Base-by-base conservation (phyloP, 2,113 vertebrate genomes). In the Hemibagrus wyckioides region DNA sequence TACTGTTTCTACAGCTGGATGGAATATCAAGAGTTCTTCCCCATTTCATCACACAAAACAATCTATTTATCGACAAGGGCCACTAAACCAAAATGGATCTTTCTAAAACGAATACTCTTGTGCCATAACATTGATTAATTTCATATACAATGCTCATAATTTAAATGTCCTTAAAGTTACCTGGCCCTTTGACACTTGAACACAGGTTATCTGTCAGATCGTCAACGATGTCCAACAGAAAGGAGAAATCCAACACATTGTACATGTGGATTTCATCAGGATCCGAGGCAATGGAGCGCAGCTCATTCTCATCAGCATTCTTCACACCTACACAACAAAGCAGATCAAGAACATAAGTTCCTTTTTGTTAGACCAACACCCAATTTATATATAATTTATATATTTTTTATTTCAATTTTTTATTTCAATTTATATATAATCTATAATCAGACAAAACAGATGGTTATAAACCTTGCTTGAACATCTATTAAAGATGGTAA, bases 151-250 rank as follows among this genome's bases (percentile, higher is more conserved):
- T 50, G 36, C 28, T 30, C 28, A 82, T 63, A 36, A 30, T 75
- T 76, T 3, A 75, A 17, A 41, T 79, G 44, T 25, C 79, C 23
- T 85, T 73, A 63, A 56, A 80, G 30, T n/a, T 93, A 99, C 98
- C 97, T 96, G 96, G 94, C 56, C 97, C 98, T 91, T 98, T 99
- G 80, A 99, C 98, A 52, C 98, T 99, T 92, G 99, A 98, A 89
- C 98, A 99, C 73, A 99, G 94, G 93, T 99, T 99, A 0, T 92
- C 94, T 39, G 96, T 96, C 8, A 99, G 95, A 14, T 94, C 94
- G 77, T 97, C 97, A 88, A 99, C 97, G 6, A 99, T 99, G 85
- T 92, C 96, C 89, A 96, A 90, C 82, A 99, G 94, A 85, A 97
- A 96, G 44, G 96, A 96, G 94, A 99, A 99, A 91, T 99, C 98